Conservation (phyloP, 1,140 invertebrate species). For the Drosophila bocki region DNA sequence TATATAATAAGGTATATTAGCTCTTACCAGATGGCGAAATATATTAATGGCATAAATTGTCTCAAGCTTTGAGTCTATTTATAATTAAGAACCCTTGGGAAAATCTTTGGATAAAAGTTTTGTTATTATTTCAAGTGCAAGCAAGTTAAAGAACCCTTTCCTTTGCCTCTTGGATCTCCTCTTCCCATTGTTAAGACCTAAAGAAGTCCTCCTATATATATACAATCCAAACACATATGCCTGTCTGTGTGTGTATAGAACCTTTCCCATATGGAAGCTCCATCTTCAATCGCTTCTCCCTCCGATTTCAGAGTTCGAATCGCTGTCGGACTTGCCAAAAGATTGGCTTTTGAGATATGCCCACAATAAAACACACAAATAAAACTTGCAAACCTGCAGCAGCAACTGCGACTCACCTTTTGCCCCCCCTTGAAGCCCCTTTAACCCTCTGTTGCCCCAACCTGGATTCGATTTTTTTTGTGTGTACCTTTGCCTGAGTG, state of each 20-base stretch:
- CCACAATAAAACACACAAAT: slow-evolving; percentile 83
- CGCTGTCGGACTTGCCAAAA: slow-evolving; percentile 66
- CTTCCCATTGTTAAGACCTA: slow-evolving; percentile 6
- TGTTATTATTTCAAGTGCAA: neutral
- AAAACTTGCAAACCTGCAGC: slow-evolving; percentile 77
- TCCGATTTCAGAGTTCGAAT: slow-evolving; percentile 57
- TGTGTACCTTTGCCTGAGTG: slow-evolving; percentile 30
- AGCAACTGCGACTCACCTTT: slow-evolving; percentile 74
- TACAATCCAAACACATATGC: neutral
- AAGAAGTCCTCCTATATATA: neutral
- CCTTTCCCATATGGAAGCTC: slow-evolving; percentile 33
- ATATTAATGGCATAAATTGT: neutral
- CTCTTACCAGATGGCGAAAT: neutral
- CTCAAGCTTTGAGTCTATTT: neutral
- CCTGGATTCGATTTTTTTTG: neutral
- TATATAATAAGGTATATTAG: slow-evolving; percentile 4
- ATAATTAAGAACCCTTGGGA: neutral
- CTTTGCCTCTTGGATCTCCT: neutral
- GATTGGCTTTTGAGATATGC: slow-evolving; percentile 82
- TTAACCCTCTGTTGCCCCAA: slow-evolving; percentile 11
- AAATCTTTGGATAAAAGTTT: no score
- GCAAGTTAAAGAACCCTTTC: neutral
- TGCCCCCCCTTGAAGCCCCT: slow-evolving; percentile 36
- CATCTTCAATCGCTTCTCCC: slow-evolving; percentile 46
- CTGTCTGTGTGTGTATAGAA: slow-evolving; percentile 8